Evolutionary conservation across 23 tunicate genomes (phyloP).

Genomic region (Corella eumyota): DNA sequence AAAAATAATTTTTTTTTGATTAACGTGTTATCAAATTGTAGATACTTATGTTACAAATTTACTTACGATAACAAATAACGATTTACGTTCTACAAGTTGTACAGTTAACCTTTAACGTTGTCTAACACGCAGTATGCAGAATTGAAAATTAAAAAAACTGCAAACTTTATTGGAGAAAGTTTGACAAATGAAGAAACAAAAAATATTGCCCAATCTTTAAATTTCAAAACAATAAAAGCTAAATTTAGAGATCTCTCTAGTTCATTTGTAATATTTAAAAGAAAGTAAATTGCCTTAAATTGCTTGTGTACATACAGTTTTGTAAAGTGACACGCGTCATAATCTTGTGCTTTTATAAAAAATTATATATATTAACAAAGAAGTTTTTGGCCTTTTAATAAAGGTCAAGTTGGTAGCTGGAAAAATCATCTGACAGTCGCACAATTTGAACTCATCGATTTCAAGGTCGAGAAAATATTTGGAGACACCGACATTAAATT

Average conservation of each 20-base stretch:
- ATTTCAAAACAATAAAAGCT: not conserved
- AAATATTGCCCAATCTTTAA: not conserved
- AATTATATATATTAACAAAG: too few species aligned
- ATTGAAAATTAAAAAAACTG: not conserved
- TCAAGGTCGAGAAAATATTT: conserved; percentile 1
- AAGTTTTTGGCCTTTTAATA: too few species aligned
- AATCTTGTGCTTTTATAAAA: too few species aligned
- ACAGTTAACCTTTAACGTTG: not conserved
- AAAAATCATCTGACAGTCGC: conserved; percentile 7
- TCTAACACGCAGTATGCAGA: not conserved
- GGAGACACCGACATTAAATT: conserved; percentile 10
- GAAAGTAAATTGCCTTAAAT: too few species aligned
- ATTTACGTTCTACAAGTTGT: too few species aligned
- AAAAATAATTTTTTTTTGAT: not conserved
- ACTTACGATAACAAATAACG: too few species aligned
- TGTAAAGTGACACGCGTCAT: too few species aligned
- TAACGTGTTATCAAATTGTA: too few species aligned
- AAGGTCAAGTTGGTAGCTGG: conserved; percentile 17
- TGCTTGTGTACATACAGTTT: too few species aligned
- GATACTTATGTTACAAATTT: too few species aligned
- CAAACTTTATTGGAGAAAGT: not conserved
- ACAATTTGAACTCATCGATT: conserved; percentile 6
- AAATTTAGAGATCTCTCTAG: too few species aligned
- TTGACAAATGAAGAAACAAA: not conserved
- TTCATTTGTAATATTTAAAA: too few species aligned